Percentiles rank a stretch among this genome's conserved stretches.
Evolutionary conservation across 2,888 invertebrate species (phyloP).

Genomic region (Cheilosia variabilis): DNA sequence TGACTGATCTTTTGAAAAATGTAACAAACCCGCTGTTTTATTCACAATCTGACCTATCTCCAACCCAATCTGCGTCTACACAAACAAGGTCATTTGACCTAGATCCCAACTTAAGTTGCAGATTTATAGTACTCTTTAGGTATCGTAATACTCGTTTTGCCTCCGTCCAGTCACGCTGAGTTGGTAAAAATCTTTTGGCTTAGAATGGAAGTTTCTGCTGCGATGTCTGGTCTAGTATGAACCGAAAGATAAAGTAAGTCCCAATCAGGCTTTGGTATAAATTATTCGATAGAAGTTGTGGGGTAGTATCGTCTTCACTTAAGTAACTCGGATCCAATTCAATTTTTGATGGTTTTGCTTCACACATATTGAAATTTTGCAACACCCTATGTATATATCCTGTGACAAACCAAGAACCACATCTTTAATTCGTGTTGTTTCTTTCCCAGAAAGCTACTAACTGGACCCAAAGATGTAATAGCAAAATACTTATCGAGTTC

Average conservation of each 20-base stretch:
- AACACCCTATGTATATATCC: conserved; percentile 23
- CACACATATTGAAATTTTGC: conserved; percentile 16
- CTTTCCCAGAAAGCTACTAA: too few relatives aligned
- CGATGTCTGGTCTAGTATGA: conserved; percentile 76
- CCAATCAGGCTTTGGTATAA: conserved; percentile 75
- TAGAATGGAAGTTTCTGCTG: conserved; percentile 62
- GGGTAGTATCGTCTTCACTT: neutral
- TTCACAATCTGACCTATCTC: too few relatives aligned
- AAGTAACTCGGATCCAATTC: conserved; percentile 34
- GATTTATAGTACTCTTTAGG: conserved; percentile 61
- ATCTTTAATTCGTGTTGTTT: conserved; percentile 16
- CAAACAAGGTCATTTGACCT: neutral
- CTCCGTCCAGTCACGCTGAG: conserved; percentile 37
- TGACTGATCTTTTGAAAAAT: neutral
- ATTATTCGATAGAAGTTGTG: conserved; percentile 16
- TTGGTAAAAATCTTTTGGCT: conserved; percentile 44
- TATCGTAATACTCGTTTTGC: conserved; percentile 57
- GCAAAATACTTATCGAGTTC: neutral
- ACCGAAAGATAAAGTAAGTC: conserved; percentile 73
- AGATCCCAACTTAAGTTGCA: neutral
- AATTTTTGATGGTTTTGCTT: conserved; percentile 32
- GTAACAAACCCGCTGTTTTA: conserved; percentile 78
- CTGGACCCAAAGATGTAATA: neutral
- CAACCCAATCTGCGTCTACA: conserved; percentile 79
- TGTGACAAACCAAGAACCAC: conserved; percentile 18